Evolutionary conservation across 1,140 invertebrate species (phyloP).

Genomic region (Atta texana): DNA sequence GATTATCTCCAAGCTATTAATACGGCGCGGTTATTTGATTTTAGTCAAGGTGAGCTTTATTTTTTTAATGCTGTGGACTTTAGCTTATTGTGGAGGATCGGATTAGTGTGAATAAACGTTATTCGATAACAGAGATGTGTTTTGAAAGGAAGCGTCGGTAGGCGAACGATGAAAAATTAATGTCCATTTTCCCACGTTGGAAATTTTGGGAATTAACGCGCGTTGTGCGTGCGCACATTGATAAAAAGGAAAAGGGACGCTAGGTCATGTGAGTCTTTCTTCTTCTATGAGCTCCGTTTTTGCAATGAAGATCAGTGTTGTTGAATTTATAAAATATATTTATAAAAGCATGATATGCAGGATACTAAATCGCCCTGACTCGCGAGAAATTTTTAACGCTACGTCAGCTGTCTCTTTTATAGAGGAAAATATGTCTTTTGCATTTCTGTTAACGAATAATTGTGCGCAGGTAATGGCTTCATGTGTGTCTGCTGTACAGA

Average conservation of each 20-base stretch:
- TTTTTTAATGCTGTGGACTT: neutral
- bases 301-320: slow-evolving; percentile 2
- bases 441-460: slow-evolving; percentile 15
- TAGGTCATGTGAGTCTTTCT: neutral
- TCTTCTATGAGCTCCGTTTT: neutral
- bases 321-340: neutral
- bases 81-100: neutral
- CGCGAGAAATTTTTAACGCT: slow-evolving; percentile 39
- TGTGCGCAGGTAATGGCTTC: neutral
- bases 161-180: slow-evolving; percentile 50
- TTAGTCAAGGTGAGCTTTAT: neutral
- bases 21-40: neutral
- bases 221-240: neutral
- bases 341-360: neutral
- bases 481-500: neutral
- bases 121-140: neutral
- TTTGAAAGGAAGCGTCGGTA: neutral
- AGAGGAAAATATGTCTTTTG: neutral
- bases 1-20: neutral
- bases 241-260: slow-evolving; percentile 19
- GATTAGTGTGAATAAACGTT: slow-evolving; percentile 37
- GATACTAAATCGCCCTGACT: slow-evolving; percentile 18
- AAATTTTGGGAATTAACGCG: slow-evolving; percentile 24
- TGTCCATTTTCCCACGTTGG: slow-evolving; percentile 1
- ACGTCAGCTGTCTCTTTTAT: neutral